Evolutionary conservation across 2,113 vertebrate species (phyloP).

Genomic region (Sinocyclocheilus rhinocerous): DNA sequence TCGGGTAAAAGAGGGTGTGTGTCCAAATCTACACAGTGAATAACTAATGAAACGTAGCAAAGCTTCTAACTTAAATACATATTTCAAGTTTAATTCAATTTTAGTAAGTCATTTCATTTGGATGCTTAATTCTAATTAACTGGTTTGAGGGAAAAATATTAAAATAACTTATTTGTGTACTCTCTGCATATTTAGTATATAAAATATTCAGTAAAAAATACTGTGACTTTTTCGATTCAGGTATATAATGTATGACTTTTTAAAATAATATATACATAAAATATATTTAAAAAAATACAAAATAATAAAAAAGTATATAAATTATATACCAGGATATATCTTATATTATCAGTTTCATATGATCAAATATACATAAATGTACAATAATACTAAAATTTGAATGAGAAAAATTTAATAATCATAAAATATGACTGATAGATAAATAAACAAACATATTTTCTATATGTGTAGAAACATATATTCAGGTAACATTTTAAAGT

Average conservation of each 20-base stretch:
- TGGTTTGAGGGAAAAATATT: not conserved
- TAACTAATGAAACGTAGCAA: not conserved
- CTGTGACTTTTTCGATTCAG: not conserved
- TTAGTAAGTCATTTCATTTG: not conserved
- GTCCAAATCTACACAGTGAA: not conserved
- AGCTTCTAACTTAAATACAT: not conserved
- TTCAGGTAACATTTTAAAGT: no score
- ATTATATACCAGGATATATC: not conserved
- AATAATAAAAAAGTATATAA: not conserved
- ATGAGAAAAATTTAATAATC: no score
- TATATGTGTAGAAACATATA: no score
- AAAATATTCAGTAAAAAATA: not conserved
- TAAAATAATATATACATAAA: no score
- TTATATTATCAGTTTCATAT: not conserved
- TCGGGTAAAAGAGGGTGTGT: slow-evolving; percentile 1
- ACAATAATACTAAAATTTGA: not conserved
- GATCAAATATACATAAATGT: not conserved
- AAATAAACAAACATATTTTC: no score
- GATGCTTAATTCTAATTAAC: not conserved
- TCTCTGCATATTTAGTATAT: not conserved
- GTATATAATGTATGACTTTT: not conserved
- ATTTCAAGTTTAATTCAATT: not conserved
- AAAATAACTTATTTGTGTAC: not conserved
- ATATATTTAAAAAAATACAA: not conserved
- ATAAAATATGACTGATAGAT: no score